Conservation (phyloP, 2,888 invertebrate species). For the Hipparchia sbordonii region DNA sequence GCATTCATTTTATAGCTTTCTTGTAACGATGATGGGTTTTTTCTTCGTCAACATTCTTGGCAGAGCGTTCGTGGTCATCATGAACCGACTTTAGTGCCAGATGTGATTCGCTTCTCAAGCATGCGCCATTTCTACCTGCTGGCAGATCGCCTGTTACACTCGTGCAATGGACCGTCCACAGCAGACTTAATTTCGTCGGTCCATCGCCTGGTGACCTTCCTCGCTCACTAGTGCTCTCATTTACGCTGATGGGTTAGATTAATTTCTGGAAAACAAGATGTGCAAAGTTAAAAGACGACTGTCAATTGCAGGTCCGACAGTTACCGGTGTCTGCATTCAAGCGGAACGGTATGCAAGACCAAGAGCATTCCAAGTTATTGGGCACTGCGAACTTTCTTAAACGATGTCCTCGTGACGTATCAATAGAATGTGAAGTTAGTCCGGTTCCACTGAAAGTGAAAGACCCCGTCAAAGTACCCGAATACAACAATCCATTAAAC, state of each 20-base stretch:
- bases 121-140: too few relatives aligned
- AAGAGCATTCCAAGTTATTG: slow-evolving; percentile 67
- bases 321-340: slow-evolving; percentile 74
- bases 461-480: slow-evolving; percentile 66
- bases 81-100: not conserved
- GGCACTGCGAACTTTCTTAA: slow-evolving; percentile 69
- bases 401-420: slow-evolving; percentile 65
- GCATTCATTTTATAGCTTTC: not conserved
- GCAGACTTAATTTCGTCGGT: too few relatives aligned
- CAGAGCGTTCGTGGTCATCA: not conserved
- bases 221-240: too few relatives aligned
- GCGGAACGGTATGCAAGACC: slow-evolving; percentile 77
- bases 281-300: slow-evolving; percentile 50
- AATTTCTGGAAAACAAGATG: slow-evolving; percentile 10
- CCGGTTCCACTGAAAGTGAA: slow-evolving; percentile 52
- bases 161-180: too few relatives aligned
- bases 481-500: slow-evolving; percentile 47
- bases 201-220: too few relatives aligned
- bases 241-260: too few relatives aligned
- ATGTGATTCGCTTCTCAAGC: too few relatives aligned
- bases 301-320: slow-evolving; percentile 71
- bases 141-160: too few relatives aligned
- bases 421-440: slow-evolving; percentile 60
- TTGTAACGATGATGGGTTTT: not conserved
- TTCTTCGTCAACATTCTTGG: too few relatives aligned